Percentiles rank a stretch among this genome's conserved stretches.
These are phyloP conservation scores for Benitochromis conjunctus DNA, from an alignment of 2,113 vertebrate genomes.

Conservation along the genomic window DNA sequence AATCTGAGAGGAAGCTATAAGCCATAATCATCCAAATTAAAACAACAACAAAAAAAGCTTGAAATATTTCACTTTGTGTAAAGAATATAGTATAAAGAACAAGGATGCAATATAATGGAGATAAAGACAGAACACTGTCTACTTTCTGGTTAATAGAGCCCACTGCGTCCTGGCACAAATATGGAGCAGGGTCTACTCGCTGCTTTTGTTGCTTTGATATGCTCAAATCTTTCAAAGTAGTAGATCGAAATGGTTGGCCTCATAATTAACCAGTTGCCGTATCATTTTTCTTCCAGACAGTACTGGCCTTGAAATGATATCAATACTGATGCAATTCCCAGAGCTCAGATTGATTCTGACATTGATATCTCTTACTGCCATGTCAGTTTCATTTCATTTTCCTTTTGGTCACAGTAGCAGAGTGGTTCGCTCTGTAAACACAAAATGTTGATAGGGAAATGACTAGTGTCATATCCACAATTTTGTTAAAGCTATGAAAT, in stretches of 20 bases:
- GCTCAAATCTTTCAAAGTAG: not conserved
- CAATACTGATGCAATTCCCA: not conserved
- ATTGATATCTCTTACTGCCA: not conserved
- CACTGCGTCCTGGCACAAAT: not conserved
- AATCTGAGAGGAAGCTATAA: not conserved
- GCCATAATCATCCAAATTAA: not conserved
- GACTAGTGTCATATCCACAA: not conserved
- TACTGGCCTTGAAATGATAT: not conserved
- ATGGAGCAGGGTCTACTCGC: not conserved
- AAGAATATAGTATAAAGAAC: not conserved
- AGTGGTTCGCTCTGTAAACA: not conserved
- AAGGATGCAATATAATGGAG: not conserved
- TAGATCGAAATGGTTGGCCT: not conserved
- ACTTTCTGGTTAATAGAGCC: not conserved
- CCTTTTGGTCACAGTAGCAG: not conserved
- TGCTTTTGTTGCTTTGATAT: not conserved
- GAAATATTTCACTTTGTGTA: not conserved
- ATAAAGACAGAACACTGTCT: not conserved
- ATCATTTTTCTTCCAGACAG: not conserved
- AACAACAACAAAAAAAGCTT: not conserved
- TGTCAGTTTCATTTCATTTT: not conserved
- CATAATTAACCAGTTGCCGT: not conserved
- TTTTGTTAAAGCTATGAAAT: not conserved
- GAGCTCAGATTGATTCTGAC: not conserved
- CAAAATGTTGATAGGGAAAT: not conserved